These are phyloP conservation scores for Silurus asotus DNA, from an alignment of 2,113 vertebrate genomes.

Conservation along the genomic window DNA sequence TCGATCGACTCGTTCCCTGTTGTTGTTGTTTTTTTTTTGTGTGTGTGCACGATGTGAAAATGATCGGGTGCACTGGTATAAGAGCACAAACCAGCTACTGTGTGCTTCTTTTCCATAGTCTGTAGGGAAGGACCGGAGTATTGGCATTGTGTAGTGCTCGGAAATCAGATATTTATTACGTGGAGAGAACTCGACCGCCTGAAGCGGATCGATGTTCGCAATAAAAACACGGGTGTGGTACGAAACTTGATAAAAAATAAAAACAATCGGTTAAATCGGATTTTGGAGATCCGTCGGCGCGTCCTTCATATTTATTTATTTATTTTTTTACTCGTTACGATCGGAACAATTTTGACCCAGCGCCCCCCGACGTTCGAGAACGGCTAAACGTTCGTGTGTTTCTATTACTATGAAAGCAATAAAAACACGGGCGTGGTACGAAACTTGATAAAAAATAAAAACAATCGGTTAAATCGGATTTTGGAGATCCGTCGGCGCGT, in stretches of 20 bases:
- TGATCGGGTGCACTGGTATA: background rate
- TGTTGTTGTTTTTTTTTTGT: constrained; percentile 7
- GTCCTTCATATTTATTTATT: background rate
- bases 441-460: background rate
- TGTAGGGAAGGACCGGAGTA: background rate
- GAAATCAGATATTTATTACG: background rate
- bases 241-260: background rate
- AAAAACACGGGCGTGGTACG: background rate
- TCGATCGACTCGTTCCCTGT: constrained; percentile 54
- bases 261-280: background rate
- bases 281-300: background rate
- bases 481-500: background rate
- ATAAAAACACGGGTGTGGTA: background rate
- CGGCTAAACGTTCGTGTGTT: background rate
- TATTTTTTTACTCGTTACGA: too few species aligned
- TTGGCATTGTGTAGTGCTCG: background rate
- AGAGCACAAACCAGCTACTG: background rate
- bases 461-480: background rate
- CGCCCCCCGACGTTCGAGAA: background rate
- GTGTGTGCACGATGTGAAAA: constrained; percentile 34
- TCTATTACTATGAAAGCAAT: background rate
- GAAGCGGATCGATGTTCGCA: background rate
- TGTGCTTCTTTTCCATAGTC: background rate
- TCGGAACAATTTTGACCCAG: too few species aligned
- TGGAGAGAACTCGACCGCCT: background rate